A percentile compares a stretch with the other conserved stretches of the same genome.
These are phyloP conservation scores for Dipodomys stephensi DNA, from an alignment of 2,113 vertebrate species.

Conservation along the genomic window DNA sequence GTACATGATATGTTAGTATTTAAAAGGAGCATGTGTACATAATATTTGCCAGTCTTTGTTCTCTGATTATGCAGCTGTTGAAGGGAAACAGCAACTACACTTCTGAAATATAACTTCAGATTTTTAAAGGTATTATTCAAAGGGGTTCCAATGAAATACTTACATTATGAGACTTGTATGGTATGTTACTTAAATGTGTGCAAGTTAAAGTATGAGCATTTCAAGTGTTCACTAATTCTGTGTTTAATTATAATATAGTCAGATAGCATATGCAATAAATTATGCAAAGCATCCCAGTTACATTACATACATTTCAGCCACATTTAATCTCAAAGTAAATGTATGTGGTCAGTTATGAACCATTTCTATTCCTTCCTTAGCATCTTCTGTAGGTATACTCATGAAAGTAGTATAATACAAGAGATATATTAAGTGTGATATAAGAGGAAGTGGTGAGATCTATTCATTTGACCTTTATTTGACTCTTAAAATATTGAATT, in stretches of 20 bases:
- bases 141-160: neutral
- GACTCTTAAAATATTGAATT: too few species aligned
- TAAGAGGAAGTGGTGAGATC: too few species aligned
- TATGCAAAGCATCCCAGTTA: neutral
- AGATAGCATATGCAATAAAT: neutral
- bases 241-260: neutral
- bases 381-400: neutral
- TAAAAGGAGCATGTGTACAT: neutral
- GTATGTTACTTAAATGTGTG: neutral
- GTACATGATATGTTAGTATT: fast-evolving
- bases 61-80: neutral
- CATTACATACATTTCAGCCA: neutral
- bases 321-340: neutral
- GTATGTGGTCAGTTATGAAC: neutral
- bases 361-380: neutral
- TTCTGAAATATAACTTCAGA: neutral
- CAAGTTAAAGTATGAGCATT: neutral
- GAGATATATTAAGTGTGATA: too few species aligned
- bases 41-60: neutral
- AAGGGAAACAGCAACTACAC: neutral
- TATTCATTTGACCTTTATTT: too few species aligned
- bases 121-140: neutral
- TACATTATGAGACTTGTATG: neutral
- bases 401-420: too few species aligned
- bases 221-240: conserved; percentile 10